Percentiles rank a stretch among this genome's conserved stretches.
Evolutionary conservation across 2,797 vertebrate species (phyloP).

Genomic region (Capromys pilorides): DNA sequence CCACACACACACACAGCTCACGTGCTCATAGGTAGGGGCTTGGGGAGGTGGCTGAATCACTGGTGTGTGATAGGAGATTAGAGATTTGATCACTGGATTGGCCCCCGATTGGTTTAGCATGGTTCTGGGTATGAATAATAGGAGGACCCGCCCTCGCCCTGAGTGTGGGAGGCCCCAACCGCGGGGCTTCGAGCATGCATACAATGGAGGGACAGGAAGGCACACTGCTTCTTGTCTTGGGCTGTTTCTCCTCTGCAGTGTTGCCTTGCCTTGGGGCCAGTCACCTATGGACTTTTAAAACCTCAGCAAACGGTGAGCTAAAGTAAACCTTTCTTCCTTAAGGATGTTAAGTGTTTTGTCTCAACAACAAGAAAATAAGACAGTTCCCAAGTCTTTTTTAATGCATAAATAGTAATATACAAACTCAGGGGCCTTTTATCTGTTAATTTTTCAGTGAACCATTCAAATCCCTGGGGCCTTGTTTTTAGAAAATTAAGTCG

Average conservation of each 20-base stretch:
- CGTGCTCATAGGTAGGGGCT: not conserved
- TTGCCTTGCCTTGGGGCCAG: not conserved
- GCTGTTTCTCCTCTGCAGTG: not conserved
- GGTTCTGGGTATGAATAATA: not conserved
- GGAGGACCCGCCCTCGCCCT: not conserved
- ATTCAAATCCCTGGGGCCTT: not conserved
- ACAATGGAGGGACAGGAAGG: not conserved
- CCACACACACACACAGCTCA: not conserved
- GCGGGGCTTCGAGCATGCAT: not conserved
- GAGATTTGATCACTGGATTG: not conserved
- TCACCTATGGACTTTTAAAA: not conserved
- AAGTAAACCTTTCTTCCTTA: not conserved
- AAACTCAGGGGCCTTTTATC: not conserved
- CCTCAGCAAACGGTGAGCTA: not conserved
- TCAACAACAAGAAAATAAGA: not conserved
- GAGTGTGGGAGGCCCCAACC: not conserved
- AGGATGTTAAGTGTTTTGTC: not conserved
- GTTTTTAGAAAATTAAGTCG: conserved; percentile 53
- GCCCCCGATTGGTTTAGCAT: not conserved
- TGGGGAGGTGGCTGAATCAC: not conserved
- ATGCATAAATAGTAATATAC: not conserved
- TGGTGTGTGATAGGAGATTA: not conserved
- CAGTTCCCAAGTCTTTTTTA: not conserved
- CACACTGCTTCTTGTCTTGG: not conserved
- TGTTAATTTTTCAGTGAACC: conserved; percentile 2